Evolutionary conservation across 2,888 invertebrate genomes (phyloP), one percentile per base, ranked within the genome.

Genomic region (Cantharis nigra): DNA sequence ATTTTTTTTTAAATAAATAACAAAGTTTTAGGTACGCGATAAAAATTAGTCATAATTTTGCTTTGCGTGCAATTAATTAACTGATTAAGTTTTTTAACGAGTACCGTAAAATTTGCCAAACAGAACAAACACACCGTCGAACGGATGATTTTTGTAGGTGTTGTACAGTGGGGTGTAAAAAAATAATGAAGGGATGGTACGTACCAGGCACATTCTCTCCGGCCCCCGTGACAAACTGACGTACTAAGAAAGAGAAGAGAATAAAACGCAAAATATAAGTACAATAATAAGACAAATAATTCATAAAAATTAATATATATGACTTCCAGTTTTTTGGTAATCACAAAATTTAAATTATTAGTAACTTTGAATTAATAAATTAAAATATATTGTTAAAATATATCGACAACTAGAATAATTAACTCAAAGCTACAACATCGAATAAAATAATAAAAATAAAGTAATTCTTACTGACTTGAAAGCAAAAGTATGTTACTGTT

Each of bases 181-280:
- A 67, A 67, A 88, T 87, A 85, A 83, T 87, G 86, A 86, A 82
- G 85, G 86, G 83, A 81, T 83, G 82, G 89, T 89, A 89, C 89
- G 87, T 89, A 89, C 89, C 89, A 89, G 89, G 88, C 86, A 89
- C 87, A 89, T 89, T 89, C 86, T 89, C 89, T 88, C 89, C 89
- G 87, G 89, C 89, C 88, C 89, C 89, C 89, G 89, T 88, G 88
- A 89, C 89, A 89, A 88, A 89, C 88, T 89, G 89, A 89, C 89
- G 89, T 89, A 89, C 89, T 89, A 89, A 88, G 88, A 87, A 89
- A 88, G 87, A 89, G 88, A 89, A 89, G 88, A 88, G 84, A 85
- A 79, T 79, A 88, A 87, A 89, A 89, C 88, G 87, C 87, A 89
- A 89, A 89, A 89, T 89, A 88, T 89, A 89, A 88, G 87, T 87